These are phyloP conservation scores for Clarias gariepinus DNA, from an alignment of 2,113 vertebrate genomes.

Conservation along the genomic window DNA sequence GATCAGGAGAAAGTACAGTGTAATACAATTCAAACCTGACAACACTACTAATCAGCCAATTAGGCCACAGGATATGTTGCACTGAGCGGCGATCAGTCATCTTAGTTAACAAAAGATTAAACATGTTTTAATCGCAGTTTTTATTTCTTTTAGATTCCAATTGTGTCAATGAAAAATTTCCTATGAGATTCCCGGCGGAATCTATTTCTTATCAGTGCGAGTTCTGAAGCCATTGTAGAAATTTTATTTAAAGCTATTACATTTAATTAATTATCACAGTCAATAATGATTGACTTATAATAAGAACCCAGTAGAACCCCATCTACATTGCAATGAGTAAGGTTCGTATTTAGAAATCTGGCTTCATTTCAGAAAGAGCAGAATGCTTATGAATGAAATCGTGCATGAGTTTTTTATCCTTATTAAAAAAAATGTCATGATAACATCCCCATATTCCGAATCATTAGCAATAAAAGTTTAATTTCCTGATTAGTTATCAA, in stretches of 20 bases:
- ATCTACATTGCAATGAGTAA: neutral
- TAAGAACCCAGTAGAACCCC: neutral
- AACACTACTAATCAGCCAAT: conserved; percentile 12
- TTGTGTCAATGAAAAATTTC: neutral
- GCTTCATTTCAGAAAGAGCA: neutral
- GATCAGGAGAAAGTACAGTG: neutral
- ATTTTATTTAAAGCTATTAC: neutral
- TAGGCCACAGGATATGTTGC: neutral
- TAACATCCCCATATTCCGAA: neutral
- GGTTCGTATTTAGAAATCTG: neutral
- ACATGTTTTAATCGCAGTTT: neutral
- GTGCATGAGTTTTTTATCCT: neutral
- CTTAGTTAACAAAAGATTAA: neutral
- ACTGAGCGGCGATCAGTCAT: neutral
- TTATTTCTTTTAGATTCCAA: neutral
- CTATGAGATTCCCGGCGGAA: neutral
- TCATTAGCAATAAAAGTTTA: neutral
- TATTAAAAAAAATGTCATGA: neutral
- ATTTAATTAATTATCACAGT: neutral
- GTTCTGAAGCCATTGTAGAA: neutral
- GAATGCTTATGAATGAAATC: neutral
- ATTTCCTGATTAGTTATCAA: neutral
- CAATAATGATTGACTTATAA: neutral
- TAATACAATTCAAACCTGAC: neutral
- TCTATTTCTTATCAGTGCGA: neutral